These are phyloP conservation scores for Spheniscus humboldti DNA, from an alignment of 2,797 vertebrate genomes.

Conservation along the genomic window DNA sequence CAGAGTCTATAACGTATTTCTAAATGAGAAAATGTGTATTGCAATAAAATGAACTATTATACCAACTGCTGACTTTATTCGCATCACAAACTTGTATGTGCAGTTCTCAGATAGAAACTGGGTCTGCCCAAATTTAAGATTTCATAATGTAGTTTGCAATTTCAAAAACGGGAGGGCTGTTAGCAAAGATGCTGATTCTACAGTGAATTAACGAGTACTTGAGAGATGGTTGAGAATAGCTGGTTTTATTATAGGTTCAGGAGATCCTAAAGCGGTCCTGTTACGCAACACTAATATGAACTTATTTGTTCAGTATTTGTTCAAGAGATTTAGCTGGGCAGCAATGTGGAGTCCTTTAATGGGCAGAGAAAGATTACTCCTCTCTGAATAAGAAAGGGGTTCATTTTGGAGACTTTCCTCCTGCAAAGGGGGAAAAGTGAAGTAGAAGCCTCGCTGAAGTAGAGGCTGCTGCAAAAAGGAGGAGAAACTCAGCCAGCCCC, in stretches of 20 bases:
- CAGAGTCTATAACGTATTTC: neutral
- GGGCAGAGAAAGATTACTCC: neutral
- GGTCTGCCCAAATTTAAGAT: neutral
- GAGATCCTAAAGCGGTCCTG: neutral
- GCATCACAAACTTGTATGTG: neutral
- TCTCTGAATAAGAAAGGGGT: rapidly evolving
- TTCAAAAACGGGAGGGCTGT: neutral
- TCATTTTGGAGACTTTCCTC: neutral
- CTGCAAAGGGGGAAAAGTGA: no score
- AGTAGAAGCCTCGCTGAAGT: neutral
- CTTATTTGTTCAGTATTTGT: neutral
- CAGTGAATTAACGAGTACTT: neutral
- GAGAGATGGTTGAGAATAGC: neutral
- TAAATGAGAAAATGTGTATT: neutral
- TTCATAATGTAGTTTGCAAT: neutral
- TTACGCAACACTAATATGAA: neutral
- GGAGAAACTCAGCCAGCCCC: neutral
- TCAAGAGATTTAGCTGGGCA: neutral
- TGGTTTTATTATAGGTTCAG: neutral
- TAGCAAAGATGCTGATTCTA: neutral
- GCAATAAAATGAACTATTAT: neutral
- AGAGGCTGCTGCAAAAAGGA: neutral
- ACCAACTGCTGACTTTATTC: neutral
- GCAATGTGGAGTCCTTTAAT: neutral
- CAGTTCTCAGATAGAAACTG: neutral